phyloP scores from a whole-genome alignment of 2,797 vertebrate species.

The Leptoclinus maculatus region DNA sequence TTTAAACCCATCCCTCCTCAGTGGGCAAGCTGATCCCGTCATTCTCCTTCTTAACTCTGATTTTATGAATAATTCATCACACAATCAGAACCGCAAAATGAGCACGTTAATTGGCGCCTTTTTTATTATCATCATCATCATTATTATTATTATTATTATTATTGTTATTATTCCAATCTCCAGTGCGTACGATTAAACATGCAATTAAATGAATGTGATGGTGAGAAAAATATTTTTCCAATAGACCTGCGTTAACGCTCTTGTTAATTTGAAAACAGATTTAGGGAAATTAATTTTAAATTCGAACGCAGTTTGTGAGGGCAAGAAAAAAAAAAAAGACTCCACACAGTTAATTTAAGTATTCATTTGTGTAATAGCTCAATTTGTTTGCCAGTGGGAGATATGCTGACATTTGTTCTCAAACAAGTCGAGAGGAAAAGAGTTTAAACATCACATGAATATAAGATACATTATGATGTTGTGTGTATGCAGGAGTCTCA shows the following conservation, averaged over 20 bases:
- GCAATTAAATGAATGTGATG: slow-evolving; percentile 72
- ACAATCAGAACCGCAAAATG: slow-evolving; percentile 55
- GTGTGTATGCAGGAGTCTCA: neutral
- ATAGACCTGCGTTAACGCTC: slow-evolving; percentile 69
- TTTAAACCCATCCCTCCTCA: slow-evolving; percentile 63
- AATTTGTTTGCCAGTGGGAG: slow-evolving; percentile 50
- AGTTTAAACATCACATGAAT: slow-evolving; percentile 21
- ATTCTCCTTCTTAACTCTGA: slow-evolving; percentile 60
- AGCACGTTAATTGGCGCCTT: slow-evolving; percentile 63
- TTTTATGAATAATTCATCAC: slow-evolving; percentile 80
- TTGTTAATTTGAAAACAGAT: slow-evolving; percentile 67
- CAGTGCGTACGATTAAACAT: slow-evolving; percentile 48
- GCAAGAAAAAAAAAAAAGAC: slow-evolving; percentile 4
- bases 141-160: slow-evolving; percentile 50
- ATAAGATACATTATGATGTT: slow-evolving; percentile 1
- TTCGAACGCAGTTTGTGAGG: slow-evolving; percentile 56
- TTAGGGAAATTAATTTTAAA: slow-evolving; percentile 67
- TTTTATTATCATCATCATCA: slow-evolving; percentile 45
- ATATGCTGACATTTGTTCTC: slow-evolving; percentile 45
- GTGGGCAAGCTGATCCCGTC: slow-evolving; percentile 57
- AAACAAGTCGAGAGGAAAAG: slow-evolving; percentile 7
- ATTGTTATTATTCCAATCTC: slow-evolving; percentile 63
- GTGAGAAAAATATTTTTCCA: slow-evolving; percentile 68
- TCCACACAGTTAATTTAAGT: slow-evolving; percentile 56
- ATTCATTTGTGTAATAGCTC: slow-evolving; percentile 60